These are phyloP conservation scores for Glossophaga mutica DNA, from an alignment of 2,797 vertebrate species.

Conservation along the genomic window DNA sequence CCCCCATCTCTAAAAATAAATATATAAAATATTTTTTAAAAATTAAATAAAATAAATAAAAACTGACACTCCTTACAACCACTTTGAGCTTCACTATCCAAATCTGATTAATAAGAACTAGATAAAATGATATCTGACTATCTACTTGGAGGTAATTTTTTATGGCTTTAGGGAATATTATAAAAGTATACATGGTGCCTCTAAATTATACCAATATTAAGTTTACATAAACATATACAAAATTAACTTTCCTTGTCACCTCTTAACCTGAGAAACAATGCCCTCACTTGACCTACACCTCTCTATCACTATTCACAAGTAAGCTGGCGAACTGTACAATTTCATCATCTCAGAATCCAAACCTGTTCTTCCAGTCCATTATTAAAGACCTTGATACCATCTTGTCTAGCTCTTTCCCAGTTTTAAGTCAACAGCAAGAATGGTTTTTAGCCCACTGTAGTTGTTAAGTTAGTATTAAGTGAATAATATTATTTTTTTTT, in stretches of 20 bases:
- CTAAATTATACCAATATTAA: background rate
- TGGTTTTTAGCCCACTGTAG: background rate
- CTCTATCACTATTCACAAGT: background rate
- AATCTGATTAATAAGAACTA: background rate
- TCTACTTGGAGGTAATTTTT: background rate
- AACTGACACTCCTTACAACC: background rate
- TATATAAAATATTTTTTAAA: too few relatives aligned
- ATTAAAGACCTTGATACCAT: rapidly evolving
- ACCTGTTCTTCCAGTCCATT: rapidly evolving
- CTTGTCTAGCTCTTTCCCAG: background rate
- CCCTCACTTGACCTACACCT: background rate
- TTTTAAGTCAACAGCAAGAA: background rate
- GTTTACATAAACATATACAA: background rate
- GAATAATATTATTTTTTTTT: too few relatives aligned
- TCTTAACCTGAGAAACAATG: background rate
- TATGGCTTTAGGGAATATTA: background rate
- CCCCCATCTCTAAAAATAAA: too few relatives aligned
- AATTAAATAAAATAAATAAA: background rate
- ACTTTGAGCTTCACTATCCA: background rate
- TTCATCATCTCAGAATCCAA: background rate
- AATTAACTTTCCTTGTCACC: background rate
- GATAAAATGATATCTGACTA: background rate
- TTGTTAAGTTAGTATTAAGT: background rate
- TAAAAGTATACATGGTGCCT: background rate
- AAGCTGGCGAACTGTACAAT: background rate